These are phyloP conservation scores for Diglossa cyanea DNA, from an alignment of 2,797 vertebrate genomes.

Conservation along the genomic window DNA sequence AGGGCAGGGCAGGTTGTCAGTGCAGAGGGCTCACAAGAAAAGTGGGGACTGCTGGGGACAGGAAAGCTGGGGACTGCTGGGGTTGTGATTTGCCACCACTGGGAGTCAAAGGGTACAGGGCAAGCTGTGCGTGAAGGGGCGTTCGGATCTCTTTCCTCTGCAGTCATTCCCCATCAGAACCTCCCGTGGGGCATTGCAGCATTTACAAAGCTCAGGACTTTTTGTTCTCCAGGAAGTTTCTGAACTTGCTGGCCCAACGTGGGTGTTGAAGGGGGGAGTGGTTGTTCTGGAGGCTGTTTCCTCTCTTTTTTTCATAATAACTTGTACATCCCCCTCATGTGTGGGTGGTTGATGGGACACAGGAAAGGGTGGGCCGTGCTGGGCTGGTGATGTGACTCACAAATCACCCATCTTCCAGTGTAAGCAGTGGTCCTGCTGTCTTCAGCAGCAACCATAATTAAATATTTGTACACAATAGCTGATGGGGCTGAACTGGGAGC, in stretches of 20 bases:
- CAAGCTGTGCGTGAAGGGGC: accelerated
- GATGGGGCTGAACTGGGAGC: not conserved
- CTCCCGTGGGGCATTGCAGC: not conserved
- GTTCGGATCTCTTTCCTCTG: not conserved
- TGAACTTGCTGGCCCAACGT: not conserved
- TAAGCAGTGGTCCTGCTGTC: not conserved
- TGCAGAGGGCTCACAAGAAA: not conserved
- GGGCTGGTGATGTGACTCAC: not conserved
- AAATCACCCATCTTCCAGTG: not conserved
- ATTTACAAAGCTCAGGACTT: not conserved
- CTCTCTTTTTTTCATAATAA: not conserved
- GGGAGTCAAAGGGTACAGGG: not conserved
- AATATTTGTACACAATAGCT: not conserved
- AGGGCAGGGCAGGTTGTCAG: not conserved
- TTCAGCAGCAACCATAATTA: not conserved
- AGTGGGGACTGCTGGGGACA: not conserved
- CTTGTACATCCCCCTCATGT: not conserved
- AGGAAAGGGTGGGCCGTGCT: not conserved
- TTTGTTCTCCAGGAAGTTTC: constrained; percentile 18
- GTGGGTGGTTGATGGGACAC: not conserved
- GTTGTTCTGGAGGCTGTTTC: not conserved
- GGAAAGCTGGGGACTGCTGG: not conserved
- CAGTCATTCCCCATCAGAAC: accelerated
- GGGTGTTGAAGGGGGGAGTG: not conserved
- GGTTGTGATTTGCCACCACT: accelerated